Evolutionary conservation across 2,113 vertebrate genomes (phyloP).

Genomic region (Carollia perspicillata): DNA sequence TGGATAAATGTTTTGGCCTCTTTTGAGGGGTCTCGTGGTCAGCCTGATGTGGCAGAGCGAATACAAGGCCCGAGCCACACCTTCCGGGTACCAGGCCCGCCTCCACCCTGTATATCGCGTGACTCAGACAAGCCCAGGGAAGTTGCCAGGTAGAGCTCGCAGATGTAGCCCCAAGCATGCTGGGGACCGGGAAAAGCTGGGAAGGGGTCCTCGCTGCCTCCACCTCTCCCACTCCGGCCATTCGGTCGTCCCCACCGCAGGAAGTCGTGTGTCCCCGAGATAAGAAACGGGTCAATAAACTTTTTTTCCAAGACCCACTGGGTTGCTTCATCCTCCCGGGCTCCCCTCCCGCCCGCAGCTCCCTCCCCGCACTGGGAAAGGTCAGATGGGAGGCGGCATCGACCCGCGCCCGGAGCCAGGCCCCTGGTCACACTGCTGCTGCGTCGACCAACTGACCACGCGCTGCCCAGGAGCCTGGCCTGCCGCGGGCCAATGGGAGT

Average conservation of each 20-base stretch:
- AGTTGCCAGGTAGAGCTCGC: not conserved
- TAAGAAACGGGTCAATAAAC: conserved; percentile 85
- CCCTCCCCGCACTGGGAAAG: conserved; percentile 65
- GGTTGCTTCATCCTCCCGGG: not conserved
- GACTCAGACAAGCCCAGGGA: not conserved
- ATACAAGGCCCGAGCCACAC: not conserved
- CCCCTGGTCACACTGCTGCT: conserved; percentile 77
- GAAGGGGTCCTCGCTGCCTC: not conserved
- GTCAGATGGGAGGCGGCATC: conserved; percentile 68
- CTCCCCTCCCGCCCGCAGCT: conserved; percentile 33
- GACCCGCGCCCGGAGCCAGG: conserved; percentile 75
- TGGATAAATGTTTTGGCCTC: rapidly evolving
- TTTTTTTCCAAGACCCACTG: conserved; percentile 76
- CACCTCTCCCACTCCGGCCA: rapidly evolving
- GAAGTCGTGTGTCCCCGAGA: conserved; percentile 75
- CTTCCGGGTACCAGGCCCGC: not conserved
- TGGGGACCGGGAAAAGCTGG: not conserved
- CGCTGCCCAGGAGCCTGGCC: conserved; percentile 67
- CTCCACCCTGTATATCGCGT: not conserved
- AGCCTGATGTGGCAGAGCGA: not conserved
- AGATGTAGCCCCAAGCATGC: not conserved
- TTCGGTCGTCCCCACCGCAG: not conserved
- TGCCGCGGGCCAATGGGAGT: conserved; percentile 77
- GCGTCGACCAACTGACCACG: conserved; percentile 85
- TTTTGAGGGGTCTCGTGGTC: not conserved